These are phyloP conservation scores for Bombylius discolor DNA, from an alignment of 2,888 invertebrate species.

Conservation along the genomic window DNA sequence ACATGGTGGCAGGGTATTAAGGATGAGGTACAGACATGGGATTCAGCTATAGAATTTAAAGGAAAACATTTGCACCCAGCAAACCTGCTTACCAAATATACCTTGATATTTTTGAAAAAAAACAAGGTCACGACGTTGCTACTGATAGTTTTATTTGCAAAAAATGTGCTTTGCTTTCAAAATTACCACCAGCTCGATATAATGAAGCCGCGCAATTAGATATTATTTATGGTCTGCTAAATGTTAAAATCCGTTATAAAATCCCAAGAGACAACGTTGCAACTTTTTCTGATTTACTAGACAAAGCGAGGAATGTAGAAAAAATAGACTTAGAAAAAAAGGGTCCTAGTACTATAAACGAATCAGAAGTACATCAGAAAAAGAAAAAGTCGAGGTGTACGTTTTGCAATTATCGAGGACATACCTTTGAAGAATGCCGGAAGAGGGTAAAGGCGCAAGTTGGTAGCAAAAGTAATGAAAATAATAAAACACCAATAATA, in stretches of 20 bases:
- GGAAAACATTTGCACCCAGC: background rate
- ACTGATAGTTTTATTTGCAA: background rate
- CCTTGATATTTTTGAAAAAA: background rate
- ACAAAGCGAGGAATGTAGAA: background rate
- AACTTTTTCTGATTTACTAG: background rate
- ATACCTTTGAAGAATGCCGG: background rate
- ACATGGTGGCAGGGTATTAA: background rate
- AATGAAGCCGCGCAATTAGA: background rate
- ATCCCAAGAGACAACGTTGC: background rate
- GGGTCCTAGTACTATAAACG: background rate
- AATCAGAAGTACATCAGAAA: background rate
- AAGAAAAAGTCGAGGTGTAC: background rate
- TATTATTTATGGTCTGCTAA: background rate
- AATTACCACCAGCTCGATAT: background rate
- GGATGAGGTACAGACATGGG: background rate
- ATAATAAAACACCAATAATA: too few relatives aligned
- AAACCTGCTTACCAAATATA: background rate
- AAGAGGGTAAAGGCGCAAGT: too few relatives aligned
- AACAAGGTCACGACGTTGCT: background rate
- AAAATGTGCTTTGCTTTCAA: background rate
- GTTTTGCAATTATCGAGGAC: background rate
- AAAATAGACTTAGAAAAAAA: background rate
- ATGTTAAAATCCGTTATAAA: background rate
- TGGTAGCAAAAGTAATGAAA: too few relatives aligned
- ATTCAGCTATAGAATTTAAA: background rate